Percentiles rank a stretch among this genome's conserved stretches.
Conservation (phyloP, 2,888 invertebrate species). For the Eueremaeus valkanovi region DNA sequence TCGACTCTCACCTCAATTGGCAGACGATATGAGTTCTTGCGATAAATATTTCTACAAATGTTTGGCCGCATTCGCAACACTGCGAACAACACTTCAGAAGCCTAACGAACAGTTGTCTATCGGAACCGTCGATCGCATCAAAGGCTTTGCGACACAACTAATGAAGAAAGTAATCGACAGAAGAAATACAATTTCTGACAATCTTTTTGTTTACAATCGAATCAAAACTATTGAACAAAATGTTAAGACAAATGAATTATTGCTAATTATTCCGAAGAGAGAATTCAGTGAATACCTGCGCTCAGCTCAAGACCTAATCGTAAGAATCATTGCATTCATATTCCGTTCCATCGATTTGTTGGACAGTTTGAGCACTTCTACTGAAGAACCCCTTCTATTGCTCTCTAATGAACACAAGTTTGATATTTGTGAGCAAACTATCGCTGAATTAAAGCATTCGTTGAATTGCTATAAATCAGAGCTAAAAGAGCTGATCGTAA, state of each 20-base stretch:
- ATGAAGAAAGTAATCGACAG: slow-evolving; percentile 52
- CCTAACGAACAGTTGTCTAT: slow-evolving; percentile 71
- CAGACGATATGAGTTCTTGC: slow-evolving; percentile 19
- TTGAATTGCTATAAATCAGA: neutral
- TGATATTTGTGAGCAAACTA: neutral
- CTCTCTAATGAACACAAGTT: neutral
- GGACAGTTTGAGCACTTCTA: neutral
- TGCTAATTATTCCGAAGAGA: neutral
- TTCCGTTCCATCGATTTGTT: slow-evolving; percentile 13
- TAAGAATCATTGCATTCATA: slow-evolving; percentile 11
- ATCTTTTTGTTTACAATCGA: neutral
- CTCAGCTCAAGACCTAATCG: slow-evolving; percentile 18
- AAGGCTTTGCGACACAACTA: slow-evolving; percentile 76
- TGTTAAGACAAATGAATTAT: neutral
- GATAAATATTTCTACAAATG: slow-evolving; percentile 61
- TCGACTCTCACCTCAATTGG: neutral
- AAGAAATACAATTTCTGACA: neutral
- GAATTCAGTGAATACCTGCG: neutral
- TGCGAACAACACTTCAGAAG: slow-evolving; percentile 60
- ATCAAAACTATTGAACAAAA: slow-evolving; percentile 1
- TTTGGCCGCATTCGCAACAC: slow-evolving; percentile 63
- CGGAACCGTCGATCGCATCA: slow-evolving; percentile 75
- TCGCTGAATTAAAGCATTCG: neutral
- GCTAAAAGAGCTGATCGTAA: neutral
- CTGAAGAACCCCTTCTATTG: neutral